phyloP scores from a whole-genome alignment of 1,140 invertebrate genomes.

The Lasaia peninsularis region DNA sequence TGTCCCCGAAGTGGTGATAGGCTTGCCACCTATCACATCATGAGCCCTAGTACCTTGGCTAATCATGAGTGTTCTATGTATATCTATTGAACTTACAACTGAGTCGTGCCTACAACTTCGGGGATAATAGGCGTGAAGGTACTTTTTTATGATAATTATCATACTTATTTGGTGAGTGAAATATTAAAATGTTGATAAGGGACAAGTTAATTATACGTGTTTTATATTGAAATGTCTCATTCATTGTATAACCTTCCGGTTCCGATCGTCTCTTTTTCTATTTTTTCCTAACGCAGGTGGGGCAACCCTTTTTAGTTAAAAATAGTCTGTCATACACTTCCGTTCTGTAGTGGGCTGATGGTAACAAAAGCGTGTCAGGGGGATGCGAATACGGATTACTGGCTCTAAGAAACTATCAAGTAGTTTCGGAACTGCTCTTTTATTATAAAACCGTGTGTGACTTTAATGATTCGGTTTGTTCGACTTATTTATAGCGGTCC shows the following conservation, averaged over 20 bases:
- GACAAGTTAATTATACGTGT: constrained; percentile 1
- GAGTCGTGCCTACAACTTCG: too few relatives aligned
- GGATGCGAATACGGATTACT: constrained; percentile 24
- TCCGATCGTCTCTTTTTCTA: neutral
- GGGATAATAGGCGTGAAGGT: too few relatives aligned
- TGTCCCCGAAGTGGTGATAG: too few relatives aligned
- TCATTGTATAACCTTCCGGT: constrained; percentile 1
- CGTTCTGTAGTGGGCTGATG: constrained; percentile 14
- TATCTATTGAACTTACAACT: too few relatives aligned
- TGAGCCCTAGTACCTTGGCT: too few relatives aligned
- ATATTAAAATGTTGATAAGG: neutral
- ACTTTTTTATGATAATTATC: too few relatives aligned
- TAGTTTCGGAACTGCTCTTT: constrained; percentile 3
- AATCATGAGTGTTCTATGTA: too few relatives aligned
- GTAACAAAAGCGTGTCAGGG: constrained; percentile 24
- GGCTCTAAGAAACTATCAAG: neutral
- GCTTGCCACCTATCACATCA: too few relatives aligned
- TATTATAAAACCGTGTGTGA: neutral
- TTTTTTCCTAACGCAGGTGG: constrained; percentile 9
- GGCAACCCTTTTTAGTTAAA: constrained; percentile 25
- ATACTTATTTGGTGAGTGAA: too few relatives aligned
- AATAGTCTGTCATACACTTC: too few relatives aligned
- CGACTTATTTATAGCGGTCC: neutral
- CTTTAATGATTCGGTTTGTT: neutral
- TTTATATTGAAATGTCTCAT: neutral